Base-by-base conservation (phyloP, 2,888 invertebrate genomes). In the Melolontha melolontha region DNA sequence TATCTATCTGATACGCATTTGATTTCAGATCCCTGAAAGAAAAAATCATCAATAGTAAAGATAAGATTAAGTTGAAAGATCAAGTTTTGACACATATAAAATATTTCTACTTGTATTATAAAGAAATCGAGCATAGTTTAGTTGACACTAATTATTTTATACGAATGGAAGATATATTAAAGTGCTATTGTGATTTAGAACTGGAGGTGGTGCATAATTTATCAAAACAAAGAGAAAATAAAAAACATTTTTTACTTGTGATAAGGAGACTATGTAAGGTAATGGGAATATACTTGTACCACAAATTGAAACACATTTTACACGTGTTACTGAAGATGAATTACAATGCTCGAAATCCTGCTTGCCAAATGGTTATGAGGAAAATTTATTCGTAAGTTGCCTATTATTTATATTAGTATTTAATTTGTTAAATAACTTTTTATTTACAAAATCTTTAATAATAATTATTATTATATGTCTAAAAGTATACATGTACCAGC, bases 151-250 rank as follows among this genome's bases (percentile, higher is more conserved):
- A 72, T 68, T 79, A 79, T 70, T 72, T 76, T 44, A 73, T 74
- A 11, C 66, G 73, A 59, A 78, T 79, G 77, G 78, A 79, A 47
- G 75, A 77, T 17, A 74, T 79, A 29, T 62, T 79, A 44, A 64
- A 74, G 1, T 68, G 75, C 47, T 77, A 76, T 55, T 73, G 74
- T 42, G 75, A 77, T 68, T 67, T 77, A 14, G 73, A 76, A 70
- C 64, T 77, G 22, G 73, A 75, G 27, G 42, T 73, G 16, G 59
- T 75, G 16, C 66, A 71, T 41, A 65, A 66, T 47, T 47, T 73
- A 65, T 75, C 71, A 70, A 74, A 69, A 34, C 74, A 71, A 49
- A 71, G 71, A 47, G 41, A 57, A 11, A 68, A 54, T 17, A 69
- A 70, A 59, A 65, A 72, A 0, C 51, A 64, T 41, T 70, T 69